Percentiles rank a stretch among this genome's conserved stretches.
Evolutionary conservation across 2,797 vertebrate genomes (phyloP).

Genomic region (Coregonus sp.): DNA sequence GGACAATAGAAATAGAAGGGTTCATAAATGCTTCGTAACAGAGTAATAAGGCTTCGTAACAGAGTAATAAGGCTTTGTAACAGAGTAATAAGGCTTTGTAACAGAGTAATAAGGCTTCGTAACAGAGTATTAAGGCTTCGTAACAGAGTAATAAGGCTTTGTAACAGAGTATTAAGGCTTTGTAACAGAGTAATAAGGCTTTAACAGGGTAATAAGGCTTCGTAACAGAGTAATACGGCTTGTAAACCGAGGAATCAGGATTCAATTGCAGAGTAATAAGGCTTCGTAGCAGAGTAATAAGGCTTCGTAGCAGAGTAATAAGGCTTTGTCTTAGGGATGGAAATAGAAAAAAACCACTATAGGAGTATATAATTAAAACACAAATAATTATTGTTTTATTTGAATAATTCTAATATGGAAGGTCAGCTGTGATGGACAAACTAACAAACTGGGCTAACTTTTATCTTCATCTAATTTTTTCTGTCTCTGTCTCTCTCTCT

Average conservation of each 20-base stretch:
- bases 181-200: neutral
- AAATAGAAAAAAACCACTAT: neutral
- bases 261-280: no score
- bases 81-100: no score
- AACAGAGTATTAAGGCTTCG: no score
- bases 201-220: neutral
- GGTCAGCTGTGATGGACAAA: conserved; percentile 11
- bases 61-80: no score
- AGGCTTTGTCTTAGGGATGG: neutral
- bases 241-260: no score
- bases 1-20: conserved; percentile 5
- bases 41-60: neutral
- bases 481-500: conserved; percentile 11
- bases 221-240: no score
- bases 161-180: conserved; percentile 1
- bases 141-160: neutral
- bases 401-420: no score
- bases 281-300: neutral
- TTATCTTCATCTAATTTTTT: conserved; percentile 16
- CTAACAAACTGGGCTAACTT: conserved; percentile 10
- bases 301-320: neutral
- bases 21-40: neutral
- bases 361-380: no score
- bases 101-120: no score
- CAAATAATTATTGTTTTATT: no score